phyloP scores from a whole-genome alignment of 2,888 invertebrate species.

The Schizaphis graminum region DNA sequence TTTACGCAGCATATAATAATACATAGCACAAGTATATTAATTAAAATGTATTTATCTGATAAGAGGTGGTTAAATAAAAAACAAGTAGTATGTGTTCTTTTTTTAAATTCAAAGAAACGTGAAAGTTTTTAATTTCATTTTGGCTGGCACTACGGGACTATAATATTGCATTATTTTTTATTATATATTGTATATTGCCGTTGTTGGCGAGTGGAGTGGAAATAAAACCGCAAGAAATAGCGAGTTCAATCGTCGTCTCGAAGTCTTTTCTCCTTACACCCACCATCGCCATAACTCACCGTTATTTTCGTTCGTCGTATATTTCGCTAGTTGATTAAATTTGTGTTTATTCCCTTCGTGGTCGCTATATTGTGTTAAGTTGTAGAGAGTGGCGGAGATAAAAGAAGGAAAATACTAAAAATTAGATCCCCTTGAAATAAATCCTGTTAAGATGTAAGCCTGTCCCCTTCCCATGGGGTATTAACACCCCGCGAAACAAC shows the following conservation, averaged over 20 bases:
- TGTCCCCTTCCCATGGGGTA: constrained; percentile 44
- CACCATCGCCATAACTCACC: neutral
- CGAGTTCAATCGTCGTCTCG: neutral
- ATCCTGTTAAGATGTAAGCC: constrained; percentile 46
- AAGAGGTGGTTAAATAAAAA: neutral
- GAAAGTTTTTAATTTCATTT: constrained; percentile 54
- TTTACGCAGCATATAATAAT: too few relatives aligned
- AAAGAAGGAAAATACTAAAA: constrained; percentile 51
- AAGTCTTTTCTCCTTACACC: neutral
- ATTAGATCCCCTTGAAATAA: constrained; percentile 60
- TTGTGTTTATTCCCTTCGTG: constrained; percentile 49
- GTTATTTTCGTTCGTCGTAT: neutral
- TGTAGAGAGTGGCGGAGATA: neutral
- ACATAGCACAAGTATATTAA: neutral
- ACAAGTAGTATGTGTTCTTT: neutral
- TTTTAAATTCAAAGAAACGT: neutral
- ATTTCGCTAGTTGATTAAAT: constrained; percentile 61
- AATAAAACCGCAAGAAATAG: constrained; percentile 7
- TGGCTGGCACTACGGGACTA: neutral
- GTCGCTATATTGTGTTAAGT: constrained; percentile 10
- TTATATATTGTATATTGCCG: neutral
- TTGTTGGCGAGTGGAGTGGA: neutral
- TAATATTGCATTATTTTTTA: neutral
- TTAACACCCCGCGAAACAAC: constrained; percentile 48
- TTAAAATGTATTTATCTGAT: neutral